These are phyloP conservation scores for Luperina nickerlii DNA, from an alignment of 2,888 invertebrate genomes.

Conservation along the genomic window DNA sequence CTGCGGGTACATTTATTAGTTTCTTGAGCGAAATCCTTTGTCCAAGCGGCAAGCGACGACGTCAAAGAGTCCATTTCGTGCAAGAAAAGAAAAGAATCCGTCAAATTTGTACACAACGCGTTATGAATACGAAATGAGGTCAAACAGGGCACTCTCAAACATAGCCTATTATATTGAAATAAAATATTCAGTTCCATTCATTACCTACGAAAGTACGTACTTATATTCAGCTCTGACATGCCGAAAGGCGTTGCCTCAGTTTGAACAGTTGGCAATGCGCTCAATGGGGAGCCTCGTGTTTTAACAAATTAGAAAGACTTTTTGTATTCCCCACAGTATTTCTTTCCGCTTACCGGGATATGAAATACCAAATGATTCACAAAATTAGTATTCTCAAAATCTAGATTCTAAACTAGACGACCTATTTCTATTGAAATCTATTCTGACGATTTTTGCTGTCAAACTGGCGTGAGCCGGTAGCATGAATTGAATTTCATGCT, in stretches of 20 bases:
- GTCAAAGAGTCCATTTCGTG: constrained; percentile 85
- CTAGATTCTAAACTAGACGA: constrained; percentile 20
- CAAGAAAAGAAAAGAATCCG: constrained; percentile 86
- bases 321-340: constrained; percentile 68
- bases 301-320: constrained; percentile 76
- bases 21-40: constrained; percentile 72
- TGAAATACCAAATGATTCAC: constrained; percentile 37
- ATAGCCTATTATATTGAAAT: constrained; percentile 86
- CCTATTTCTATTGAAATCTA: constrained; percentile 26
- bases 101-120: constrained; percentile 89
- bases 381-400: constrained; percentile 26
- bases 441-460: constrained; percentile 31
- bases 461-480: constrained; percentile 34
- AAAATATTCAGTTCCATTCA: constrained; percentile 90
- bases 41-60: constrained; percentile 79
- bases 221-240: constrained; percentile 80
- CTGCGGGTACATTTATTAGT: constrained; percentile 65
- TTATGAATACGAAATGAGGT: constrained; percentile 89
- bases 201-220: constrained; percentile 79
- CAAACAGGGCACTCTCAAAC: constrained; percentile 88
- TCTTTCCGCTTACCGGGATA: constrained; percentile 58
- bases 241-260: constrained; percentile 86
- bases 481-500: constrained; percentile 44
- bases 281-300: constrained; percentile 76
- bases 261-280: constrained; percentile 86